phyloP scores from a whole-genome alignment of 1,140 invertebrate genomes.

The Oppia nitens region DNA sequence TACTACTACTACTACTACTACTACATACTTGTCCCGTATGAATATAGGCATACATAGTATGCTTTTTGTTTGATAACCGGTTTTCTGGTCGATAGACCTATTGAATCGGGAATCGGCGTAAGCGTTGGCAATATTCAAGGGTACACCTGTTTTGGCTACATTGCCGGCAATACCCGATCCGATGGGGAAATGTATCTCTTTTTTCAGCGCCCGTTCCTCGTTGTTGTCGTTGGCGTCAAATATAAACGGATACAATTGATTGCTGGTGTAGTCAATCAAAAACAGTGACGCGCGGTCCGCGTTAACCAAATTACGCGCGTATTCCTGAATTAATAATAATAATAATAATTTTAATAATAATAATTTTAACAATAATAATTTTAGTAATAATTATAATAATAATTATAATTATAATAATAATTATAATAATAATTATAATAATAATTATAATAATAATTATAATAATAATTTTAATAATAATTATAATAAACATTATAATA shows the following conservation, averaged over 20 bases:
- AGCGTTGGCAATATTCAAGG: conserved; percentile 57
- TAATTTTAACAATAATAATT: too few species aligned
- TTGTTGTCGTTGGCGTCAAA: conserved; percentile 47
- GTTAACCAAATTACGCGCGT: conserved; percentile 56
- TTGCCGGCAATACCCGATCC: conserved; percentile 46
- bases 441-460: too few species aligned
- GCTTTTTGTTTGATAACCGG: conserved; percentile 52
- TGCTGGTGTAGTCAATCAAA: conserved; percentile 47
- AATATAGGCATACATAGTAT: conserved; percentile 73
- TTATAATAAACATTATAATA: too few species aligned
- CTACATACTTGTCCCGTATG: conserved; percentile 40
- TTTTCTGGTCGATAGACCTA: conserved; percentile 49
- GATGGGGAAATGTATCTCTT: conserved; percentile 36
- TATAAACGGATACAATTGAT: conserved; percentile 59
- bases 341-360: too few species aligned
- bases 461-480: too few species aligned
- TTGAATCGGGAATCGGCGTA: conserved; percentile 64
- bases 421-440: too few species aligned
- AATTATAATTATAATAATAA: too few species aligned
- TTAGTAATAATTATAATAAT: too few species aligned
- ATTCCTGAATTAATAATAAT: conserved; percentile 37
- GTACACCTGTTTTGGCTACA: conserved; percentile 55
- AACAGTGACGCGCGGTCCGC: conserved; percentile 63
- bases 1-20: too few species aligned
- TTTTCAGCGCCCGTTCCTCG: conserved; percentile 21